Base-by-base conservation (phyloP, 53 echinoderm and acorn worm genomes). In the Pentamera pediparva region DNA sequence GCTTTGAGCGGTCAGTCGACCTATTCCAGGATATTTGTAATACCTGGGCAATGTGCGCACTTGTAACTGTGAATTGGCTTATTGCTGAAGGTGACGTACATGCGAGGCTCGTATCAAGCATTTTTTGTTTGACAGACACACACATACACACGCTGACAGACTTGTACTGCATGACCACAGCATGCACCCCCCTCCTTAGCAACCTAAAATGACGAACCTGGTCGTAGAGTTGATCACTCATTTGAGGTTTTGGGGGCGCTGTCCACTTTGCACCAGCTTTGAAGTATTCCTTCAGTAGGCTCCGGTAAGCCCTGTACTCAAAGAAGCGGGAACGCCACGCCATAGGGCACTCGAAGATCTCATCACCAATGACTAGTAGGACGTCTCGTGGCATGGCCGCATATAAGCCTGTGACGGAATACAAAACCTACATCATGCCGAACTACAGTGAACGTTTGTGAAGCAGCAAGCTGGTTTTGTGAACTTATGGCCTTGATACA, bases 351-450 rank as follows among this genome's bases (percentile, higher is more conserved):
- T 94, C 95, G 22, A 94, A 87, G 59, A 94, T 90, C 77, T 94
- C 95, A 41, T 94, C 83, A 6, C 95, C 95, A 18, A 94, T 67
- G 2, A 94, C 95, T 6, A 94, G 75, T 8, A 94, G 59, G 52
- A 94, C 70, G 45, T 94, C 95, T 9, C 95, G 84, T 5, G 95
- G 95, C 95, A 94, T 94, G 29, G 95, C 95, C 12, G 95, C 87
- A 62, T 94, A 94, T 65, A 94, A 50, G 32, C 95, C 95, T 92
- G 76, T 30, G 32, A 56, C 52, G 28, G 4, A 69, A 0, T 24
- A 50, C 51, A 54, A 54, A 3, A 26, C 4, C 18, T n/a, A n/a
- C n/a, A n/a, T n/a, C n/a, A n/a, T n/a, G n/a, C n/a, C n/a, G n/a
- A n/a, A 36, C 29, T 32, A 32, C 5, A 21, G 5, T 7, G 7